Evolutionary conservation across 1,140 invertebrate species (phyloP).

Genomic region (Cydia pomonella): DNA sequence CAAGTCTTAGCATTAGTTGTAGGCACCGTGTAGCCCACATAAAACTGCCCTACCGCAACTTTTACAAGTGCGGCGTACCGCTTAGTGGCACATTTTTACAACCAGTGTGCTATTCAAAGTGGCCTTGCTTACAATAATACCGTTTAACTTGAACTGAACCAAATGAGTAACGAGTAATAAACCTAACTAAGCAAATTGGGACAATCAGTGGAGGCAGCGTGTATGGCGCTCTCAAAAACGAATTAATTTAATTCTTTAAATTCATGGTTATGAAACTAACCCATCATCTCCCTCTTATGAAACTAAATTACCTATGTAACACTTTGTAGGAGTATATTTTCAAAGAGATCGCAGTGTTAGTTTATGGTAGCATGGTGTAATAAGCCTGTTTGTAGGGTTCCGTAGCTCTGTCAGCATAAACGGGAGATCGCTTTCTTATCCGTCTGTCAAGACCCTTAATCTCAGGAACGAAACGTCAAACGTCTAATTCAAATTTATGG

Average conservation of each 20-base stretch:
- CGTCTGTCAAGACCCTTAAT: too few relatives aligned
- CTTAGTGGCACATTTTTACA: conserved; percentile 19
- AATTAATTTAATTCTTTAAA: background rate
- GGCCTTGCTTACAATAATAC: background rate
- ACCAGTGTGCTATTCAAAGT: conserved; percentile 8
- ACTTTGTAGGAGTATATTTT: too few relatives aligned
- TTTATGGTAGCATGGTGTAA: too few relatives aligned
- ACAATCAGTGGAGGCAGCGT: background rate
- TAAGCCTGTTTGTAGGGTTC: too few relatives aligned
- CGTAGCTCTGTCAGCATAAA: too few relatives aligned
- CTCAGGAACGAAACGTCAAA: too few relatives aligned
- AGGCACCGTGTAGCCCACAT: conserved; percentile 33
- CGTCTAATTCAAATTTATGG: too few relatives aligned
- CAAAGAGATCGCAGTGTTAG: too few relatives aligned
- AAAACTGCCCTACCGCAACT: conserved; percentile 58
- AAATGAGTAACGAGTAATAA: conserved; percentile 13
- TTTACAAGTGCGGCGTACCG: conserved; percentile 32
- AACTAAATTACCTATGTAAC: too few relatives aligned
- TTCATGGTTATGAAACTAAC: background rate
- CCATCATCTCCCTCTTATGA: too few relatives aligned
- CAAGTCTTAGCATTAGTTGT: conserved; percentile 18
- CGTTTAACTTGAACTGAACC: background rate
- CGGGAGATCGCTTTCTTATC: too few relatives aligned
- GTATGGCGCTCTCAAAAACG: background rate
- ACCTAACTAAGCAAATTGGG: conserved; percentile 8